A percentile compares a stretch with the other conserved stretches of the same genome.
phyloP scores from a whole-genome alignment of 2,113 vertebrate genomes.

The Misgurnus mizolepis region DNA sequence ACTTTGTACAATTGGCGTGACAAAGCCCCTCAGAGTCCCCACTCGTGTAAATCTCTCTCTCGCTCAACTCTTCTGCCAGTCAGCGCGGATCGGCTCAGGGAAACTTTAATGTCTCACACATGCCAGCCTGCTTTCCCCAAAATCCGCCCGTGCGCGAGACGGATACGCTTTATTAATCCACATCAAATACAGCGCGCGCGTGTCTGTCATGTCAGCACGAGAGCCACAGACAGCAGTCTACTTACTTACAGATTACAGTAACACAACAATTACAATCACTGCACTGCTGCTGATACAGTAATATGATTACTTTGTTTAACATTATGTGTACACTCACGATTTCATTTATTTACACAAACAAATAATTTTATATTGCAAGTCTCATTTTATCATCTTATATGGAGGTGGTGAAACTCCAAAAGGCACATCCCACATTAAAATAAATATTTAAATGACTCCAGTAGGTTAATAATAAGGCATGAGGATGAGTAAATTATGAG shows the following conservation, averaged over 20 bases:
- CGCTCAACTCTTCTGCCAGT: conserved; percentile 75
- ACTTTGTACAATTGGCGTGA: conserved; percentile 86
- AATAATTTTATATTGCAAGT: too few relatives aligned
- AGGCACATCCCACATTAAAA: too few relatives aligned
- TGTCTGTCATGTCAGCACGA: conserved; percentile 31
- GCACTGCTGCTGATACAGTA: background rate
- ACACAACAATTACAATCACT: conserved; percentile 29
- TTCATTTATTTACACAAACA: too few relatives aligned
- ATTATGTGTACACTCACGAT: too few relatives aligned
- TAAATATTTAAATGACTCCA: too few relatives aligned
- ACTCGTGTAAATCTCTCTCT: conserved; percentile 80
- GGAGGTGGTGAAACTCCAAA: too few relatives aligned
- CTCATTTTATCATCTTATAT: too few relatives aligned
- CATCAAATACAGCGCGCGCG: conserved; percentile 65
- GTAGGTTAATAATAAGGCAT: too few relatives aligned
- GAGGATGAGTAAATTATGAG: too few relatives aligned
- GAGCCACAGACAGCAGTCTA: conserved; percentile 17
- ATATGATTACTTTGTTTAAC: background rate
- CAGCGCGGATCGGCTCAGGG: conserved; percentile 64
- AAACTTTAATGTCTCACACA: conserved; percentile 72
- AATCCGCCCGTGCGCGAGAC: conserved; percentile 63
- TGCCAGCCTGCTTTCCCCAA: conserved; percentile 64
- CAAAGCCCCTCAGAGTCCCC: conserved; percentile 79
- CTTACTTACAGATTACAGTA: conserved; percentile 1
- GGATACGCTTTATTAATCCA: conserved; percentile 85